Evolutionary conservation across 1,140 invertebrate genomes (phyloP), one percentile per base, ranked within the genome.

Genomic region (Anthonomus grandis): DNA sequence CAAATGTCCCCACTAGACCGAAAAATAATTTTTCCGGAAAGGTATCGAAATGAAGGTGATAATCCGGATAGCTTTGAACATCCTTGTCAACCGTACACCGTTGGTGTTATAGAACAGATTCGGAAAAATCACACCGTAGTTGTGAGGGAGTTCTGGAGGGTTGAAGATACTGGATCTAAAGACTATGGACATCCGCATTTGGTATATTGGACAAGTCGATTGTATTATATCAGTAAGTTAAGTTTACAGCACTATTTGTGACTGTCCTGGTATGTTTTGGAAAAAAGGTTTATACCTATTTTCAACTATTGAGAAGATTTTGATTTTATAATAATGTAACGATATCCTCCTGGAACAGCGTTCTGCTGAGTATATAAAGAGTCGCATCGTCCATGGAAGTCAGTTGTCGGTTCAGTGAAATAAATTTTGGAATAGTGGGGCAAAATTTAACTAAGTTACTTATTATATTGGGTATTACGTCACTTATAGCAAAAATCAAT

Each of bases 131-230:
- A 45, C 1, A 73, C 76, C 55, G 81, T 87, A 58, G 81, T 90
- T 34, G 82, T 91, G 0, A 80, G 81, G 47, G 83, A 88, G 61
- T 78, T 91, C 65, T 91, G 89, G 65, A 79, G 89, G 63, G 86
- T 87, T 1, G 87, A 91, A 74, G 86, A 91, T 67, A 91, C 86
- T 3, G 23, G 17, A 13, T 15, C 39, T 41, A 34, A 22, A 18
- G 79, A 81, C 48, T 81, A 79, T 60, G 78, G 81, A 42, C 86
- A 92, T 70, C 67, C 90, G 4, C 91, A 91, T 71, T 71, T 86
- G 34, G 65, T 92, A 0, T 92, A 86, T 71, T 90, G 87, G 85
- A 86, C 82, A 19, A 86, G 90, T 78, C 79, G 86, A 77, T 75
- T 72, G 34, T 59, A 59, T 37, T 51, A 24, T 25, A 51, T 58